phyloP scores from a whole-genome alignment of 1,140 invertebrate species.

The Homalodisca vitripennis region DNA sequence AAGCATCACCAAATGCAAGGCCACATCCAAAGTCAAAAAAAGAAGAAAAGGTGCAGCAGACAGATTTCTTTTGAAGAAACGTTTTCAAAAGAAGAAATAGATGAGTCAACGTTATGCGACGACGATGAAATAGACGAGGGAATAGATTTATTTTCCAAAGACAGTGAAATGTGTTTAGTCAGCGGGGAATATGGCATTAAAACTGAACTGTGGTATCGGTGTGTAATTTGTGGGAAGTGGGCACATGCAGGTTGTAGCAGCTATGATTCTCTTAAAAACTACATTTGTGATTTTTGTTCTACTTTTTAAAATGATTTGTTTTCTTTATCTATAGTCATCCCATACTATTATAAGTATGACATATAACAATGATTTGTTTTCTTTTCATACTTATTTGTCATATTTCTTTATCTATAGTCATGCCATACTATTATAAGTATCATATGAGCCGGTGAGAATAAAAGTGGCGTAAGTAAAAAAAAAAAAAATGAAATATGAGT shows the following conservation, averaged over 20 bases:
- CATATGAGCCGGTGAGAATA: no score
- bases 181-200: slow-evolving; percentile 13
- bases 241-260: not conserved
- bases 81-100: slow-evolving; percentile 8
- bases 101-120: slow-evolving; percentile 5
- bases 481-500: no score
- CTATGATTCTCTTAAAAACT: no score
- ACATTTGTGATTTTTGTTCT: no score
- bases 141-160: slow-evolving; percentile 17
- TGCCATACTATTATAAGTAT: no score
- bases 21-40: slow-evolving; percentile 7
- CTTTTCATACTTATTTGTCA: no score
- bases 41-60: slow-evolving; percentile 15
- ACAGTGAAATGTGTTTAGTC: slow-evolving; percentile 20
- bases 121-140: slow-evolving; percentile 6
- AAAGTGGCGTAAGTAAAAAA: no score
- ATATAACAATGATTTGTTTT: no score
- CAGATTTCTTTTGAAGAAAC: slow-evolving; percentile 21
- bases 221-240: slow-evolving; percentile 12
- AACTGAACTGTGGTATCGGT: slow-evolving; percentile 20
- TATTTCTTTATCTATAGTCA: no score
- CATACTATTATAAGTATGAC: no score
- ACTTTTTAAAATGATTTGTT: no score
- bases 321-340: no score
- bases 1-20: slow-evolving; percentile 6